Base-by-base conservation (phyloP, 2,113 vertebrate species). In the Phycodurus eques region DNA sequence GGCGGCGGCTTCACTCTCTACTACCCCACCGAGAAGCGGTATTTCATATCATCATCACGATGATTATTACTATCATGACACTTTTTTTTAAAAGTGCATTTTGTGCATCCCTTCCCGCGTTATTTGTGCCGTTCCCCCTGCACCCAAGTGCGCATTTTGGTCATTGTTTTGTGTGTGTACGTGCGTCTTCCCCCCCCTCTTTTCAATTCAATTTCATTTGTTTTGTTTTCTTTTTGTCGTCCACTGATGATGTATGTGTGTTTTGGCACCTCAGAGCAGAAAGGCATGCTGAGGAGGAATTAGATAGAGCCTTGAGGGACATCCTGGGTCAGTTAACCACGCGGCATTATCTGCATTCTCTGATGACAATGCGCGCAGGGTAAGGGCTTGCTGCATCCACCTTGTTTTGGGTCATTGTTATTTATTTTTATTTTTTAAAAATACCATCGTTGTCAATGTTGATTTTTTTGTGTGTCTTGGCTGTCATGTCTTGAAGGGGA, bases 251-350 rank as follows among this genome's bases (percentile, higher is more conserved):
- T 87, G 77, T 91, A 79, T 92, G 87, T 92, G 89, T 92, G 87
- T 92, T 92, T 90, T 91, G 93, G 84, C 90, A 95, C 88, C 92
- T 91, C 91, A 94, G 92, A 93, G 73, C 92, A 89, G 91, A 92
- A 88, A 93, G 94, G 92, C 94, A 95, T 89, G 93, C 95, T 92
- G 94, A 94, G 87, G 95, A 93, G 88, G 93, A 95, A 89, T 95
- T 98, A 93, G 94, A 95, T 94, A 94, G 96, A 95, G 94, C 94
- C 93, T 96, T 96, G 91, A 95, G 95, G 92, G 94, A 94, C 93
- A 93, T 95, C 90, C 92, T 96, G 94, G 95, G 94, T 89, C 95
- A 95, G 91, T 92, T 96, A 89, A 96, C 94, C 81, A 94, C 95
- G 89, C 94, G 95, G 89, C 95, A 95, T 92, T 96, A 95, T 90